Base-by-base conservation (phyloP, 2,113 vertebrate species). In the Paradoxurus hermaphroditus region DNA sequence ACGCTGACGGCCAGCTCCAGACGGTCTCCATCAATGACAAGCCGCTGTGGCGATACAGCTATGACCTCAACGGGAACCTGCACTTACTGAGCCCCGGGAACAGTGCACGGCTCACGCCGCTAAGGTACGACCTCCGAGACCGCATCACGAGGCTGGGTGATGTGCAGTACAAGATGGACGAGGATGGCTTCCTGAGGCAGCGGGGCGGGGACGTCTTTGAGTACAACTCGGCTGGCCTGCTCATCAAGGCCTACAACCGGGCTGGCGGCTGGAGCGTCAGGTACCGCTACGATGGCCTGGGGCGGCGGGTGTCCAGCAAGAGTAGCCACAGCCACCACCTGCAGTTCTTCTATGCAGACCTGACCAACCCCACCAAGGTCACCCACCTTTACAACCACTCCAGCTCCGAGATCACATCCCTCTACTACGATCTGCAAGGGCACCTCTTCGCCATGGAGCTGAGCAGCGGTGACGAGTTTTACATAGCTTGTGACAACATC, bases 381-480 rank as follows among this genome's bases (percentile, higher is more conserved):
- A 99, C 99, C 7, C 99, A 99, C 82, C 99, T 99, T 98, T 99
- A 99, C 98, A 99, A 99, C 94, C 99, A 99, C 98, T 99, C 99
- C 0, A 99, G 99, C 98, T 99, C 99, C 0, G 99, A 99, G 98
- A 99, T 99, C 96, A 99, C 99, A 0, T 99, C 99, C 1, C 99
- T 99, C 31, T 99, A 99, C 98, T 99, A 99, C 0, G 99, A 99
- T 98, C 99, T 99, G 49, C 99, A 99, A 97, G 99, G 99, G 4
- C 99, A 99, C 97, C 99, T 99, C 88, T 99, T 99, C 29, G 99
- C 99, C 11, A 99, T 99, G 99, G 99, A 99, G 98, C 98, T 99
- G 31, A 99, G 99, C 99, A 99, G 99, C 0, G 99, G 99, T 0
- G 99, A 99, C 7, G 99, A 99, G 97, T 99, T 99, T 96, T 99